Evolutionary conservation across 1,140 invertebrate species (phyloP).

Genomic region (Achroia grisella): DNA sequence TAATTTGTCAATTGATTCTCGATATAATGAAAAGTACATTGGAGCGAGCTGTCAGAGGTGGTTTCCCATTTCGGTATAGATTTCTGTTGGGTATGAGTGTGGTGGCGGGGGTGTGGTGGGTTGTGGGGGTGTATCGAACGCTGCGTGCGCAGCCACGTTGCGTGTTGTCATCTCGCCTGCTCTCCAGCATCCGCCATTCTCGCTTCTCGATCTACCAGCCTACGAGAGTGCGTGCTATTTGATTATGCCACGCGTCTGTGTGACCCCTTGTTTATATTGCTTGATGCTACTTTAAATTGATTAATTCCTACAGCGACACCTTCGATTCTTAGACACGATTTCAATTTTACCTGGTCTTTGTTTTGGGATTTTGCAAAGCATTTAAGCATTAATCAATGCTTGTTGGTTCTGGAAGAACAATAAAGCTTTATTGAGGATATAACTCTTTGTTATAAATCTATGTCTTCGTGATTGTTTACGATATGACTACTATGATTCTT

Average conservation of each 20-base stretch:
- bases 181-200: constrained; percentile 13
- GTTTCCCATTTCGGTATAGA: constrained; percentile 45
- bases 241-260: constrained; percentile 57
- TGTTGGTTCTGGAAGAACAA: too few relatives aligned
- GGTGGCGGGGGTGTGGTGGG: constrained; percentile 32
- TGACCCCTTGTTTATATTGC: constrained; percentile 66
- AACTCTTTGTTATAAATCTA: too few relatives aligned
- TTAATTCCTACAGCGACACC: constrained; percentile 60
- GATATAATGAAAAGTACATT: constrained; percentile 68
- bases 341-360: background rate
- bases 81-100: constrained; percentile 40
- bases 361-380: too few relatives aligned
- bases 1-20: constrained; percentile 69
- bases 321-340: constrained; percentile 29
- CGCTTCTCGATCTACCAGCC: constrained; percentile 37
- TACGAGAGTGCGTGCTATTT: constrained; percentile 56
- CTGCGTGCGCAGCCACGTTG: constrained; percentile 57
- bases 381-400: too few relatives aligned
- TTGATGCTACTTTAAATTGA: constrained; percentile 66
- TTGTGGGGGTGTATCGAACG: constrained; percentile 38
- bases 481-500: too few relatives aligned
- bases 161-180: constrained; percentile 40
- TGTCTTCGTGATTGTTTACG: too few relatives aligned
- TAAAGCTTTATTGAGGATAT: too few relatives aligned
- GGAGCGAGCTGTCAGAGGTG: constrained; percentile 56